These are phyloP conservation scores for Phyllostomus hastatus DNA, from an alignment of 2,113 vertebrate species.

Conservation along the genomic window DNA sequence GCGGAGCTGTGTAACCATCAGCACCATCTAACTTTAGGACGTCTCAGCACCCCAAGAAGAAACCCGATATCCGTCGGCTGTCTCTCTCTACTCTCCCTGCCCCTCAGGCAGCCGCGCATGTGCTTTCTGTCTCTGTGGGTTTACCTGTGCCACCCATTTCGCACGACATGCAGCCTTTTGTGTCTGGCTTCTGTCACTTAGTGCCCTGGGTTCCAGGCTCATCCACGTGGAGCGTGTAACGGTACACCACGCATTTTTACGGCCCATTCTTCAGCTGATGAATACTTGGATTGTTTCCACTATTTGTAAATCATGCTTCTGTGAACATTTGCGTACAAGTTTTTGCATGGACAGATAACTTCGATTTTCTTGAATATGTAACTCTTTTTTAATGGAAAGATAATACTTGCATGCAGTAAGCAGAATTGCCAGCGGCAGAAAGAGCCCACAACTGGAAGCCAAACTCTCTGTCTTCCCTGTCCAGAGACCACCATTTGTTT, in stretches of 20 bases:
- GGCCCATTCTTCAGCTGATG: not conserved
- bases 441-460: not conserved
- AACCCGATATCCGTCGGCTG: not conserved
- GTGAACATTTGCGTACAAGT: not conserved
- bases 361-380: not conserved
- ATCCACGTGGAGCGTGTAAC: not conserved
- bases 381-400: not conserved
- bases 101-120: not conserved
- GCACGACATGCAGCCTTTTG: not conserved
- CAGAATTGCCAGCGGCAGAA: not conserved
- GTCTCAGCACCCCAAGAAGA: not conserved
- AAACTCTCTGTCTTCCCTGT: not conserved
- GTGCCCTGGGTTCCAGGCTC: not conserved
- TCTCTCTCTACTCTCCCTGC: too few species aligned
- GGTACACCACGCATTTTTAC: not conserved
- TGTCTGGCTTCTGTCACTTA: not conserved
- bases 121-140: not conserved
- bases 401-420: not conserved
- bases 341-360: not conserved
- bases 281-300: not conserved
- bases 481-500: not conserved
- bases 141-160: not conserved
- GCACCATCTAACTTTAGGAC: not conserved
- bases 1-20: not conserved
- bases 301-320: not conserved